A percentile compares a stretch with the other conserved stretches of the same genome.
phyloP scores from a whole-genome alignment of 2,113 vertebrate genomes.

The Lanius collurio region DNA sequence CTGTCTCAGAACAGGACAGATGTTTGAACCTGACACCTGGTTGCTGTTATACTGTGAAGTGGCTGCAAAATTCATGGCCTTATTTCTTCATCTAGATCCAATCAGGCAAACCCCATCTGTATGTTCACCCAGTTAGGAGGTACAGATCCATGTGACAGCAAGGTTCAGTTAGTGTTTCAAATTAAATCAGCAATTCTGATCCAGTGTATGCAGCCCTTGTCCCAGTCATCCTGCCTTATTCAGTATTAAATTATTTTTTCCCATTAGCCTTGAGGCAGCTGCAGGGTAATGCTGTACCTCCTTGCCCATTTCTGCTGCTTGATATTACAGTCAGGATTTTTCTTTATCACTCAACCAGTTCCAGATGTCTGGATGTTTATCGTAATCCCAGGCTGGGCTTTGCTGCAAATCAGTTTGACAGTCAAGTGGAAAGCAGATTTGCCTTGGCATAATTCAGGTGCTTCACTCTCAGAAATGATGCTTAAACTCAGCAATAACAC shows the following conservation, averaged over 20 bases:
- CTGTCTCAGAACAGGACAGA: not conserved
- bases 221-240: not conserved
- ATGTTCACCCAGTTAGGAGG: not conserved
- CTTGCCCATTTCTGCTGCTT: not conserved
- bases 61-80: not conserved
- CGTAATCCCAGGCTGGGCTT: not conserved
- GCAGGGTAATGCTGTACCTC: not conserved
- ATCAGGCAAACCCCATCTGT: not conserved
- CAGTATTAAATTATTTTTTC: not conserved
- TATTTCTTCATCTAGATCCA: not conserved
- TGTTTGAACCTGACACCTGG: not conserved
- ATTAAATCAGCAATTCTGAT: slow-evolving; percentile 3
- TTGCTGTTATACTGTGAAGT: not conserved
- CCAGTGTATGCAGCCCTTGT: not conserved
- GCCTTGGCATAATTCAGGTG: not conserved
- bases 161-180: not conserved
- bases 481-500: not conserved
- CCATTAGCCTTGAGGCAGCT: not conserved
- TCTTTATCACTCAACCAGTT: not conserved
- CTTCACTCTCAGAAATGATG: not conserved
- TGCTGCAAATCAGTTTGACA: slow-evolving; percentile 27
- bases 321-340: not conserved
- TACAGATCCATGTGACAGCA: not conserved
- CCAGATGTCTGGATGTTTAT: slow-evolving; percentile 21
- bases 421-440: not conserved